Base-by-base conservation (phyloP, 2,888 invertebrate genomes). In the Eugnorisma glareosa region DNA sequence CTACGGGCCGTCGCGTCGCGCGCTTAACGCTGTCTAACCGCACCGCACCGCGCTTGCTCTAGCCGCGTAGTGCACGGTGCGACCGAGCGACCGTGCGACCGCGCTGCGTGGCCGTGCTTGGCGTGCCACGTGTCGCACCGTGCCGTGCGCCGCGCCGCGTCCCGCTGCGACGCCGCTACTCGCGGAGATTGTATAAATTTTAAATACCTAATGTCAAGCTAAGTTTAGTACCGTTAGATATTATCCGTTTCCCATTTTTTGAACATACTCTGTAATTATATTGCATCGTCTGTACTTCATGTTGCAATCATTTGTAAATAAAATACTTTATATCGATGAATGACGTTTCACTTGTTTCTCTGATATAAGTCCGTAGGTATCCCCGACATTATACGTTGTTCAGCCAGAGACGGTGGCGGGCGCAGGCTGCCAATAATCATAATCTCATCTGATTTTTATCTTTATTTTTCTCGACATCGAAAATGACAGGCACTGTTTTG, bases 21-120 rank as follows among this genome's bases (percentile, higher is more conserved):
- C 98, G 89, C 97, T 98, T 90, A 98, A 98, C 95, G 98, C 98
- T 94, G 98, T 98, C 95, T 98, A 98, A 97, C 71, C 83, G 82
- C 77, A 77, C 77, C 70, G 77, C 67, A 48, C 77, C n/a, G 82
- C 70, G 89, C 97, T 59, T 67, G 80, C n/a, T 13, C 28, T 13
- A 24, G 64, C 64, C 43, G 51, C 64, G 43, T 45, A 28, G 3
- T 35, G 51, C 63, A n/a, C 51, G 63, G 51, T 64, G 75, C 63
- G 40, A 10, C 11, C 59, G 24, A 8, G 79, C 77, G 67, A 24
- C 63, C 3, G 24, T 59, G 63, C 31, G 59, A 59, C 31, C 8
- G 54, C 54, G 11, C 48, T 24, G 24, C 24, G 51, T 40, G 88
- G 63, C n/a, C 97, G 98, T 37, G 35, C 73, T 45, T 95, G 98